Evolutionary conservation across 2,113 vertebrate species (phyloP), one percentile per base, ranked within the genome.

Genomic region (Heptranchias perlo): DNA sequence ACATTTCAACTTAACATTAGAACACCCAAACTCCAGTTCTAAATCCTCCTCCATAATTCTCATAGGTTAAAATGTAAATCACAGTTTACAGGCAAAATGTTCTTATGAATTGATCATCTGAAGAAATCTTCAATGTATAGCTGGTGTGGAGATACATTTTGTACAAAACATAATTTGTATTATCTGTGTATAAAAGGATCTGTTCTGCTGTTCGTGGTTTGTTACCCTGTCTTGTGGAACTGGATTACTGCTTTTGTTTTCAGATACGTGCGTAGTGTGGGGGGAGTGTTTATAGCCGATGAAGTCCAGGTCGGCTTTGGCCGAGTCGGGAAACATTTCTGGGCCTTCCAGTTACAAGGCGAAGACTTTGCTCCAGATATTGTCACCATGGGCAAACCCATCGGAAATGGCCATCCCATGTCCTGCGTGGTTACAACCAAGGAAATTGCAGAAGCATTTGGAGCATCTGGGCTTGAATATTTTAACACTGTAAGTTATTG

Each of bases 281-380:
- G 99, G 28, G 99, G 98, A 0, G 54, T 99, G 58, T 98, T 99
- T 96, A 99, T 99, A 89, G 98, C 98, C 4, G 99, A 99, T 96
- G 99, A 99, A 97, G 99, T 99, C 93, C 99, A 99, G 96, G 99
- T 99, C 95, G 99, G 99, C 96, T 99, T 99, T 96, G 99, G 99
- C 4, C 98, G 99, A 58, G 98, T 99, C 25, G 99, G 99, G 52
- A 98, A 97, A 78, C 97, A 98, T 96, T 99, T 99, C 96, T 99
- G 99, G 99, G 98, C 98, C 67, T 99, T 99, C 97, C 99, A 99
- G 96, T 97, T 99, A 35, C 98, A 99, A 96, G 99, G 98, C 0
- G 97, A 99, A 54, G 98, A 99, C 96, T 99, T 99, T 89, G 97
- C 99, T 58, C 99, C 99, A 0, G 99, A 99, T 96, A 99, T 99